These are phyloP conservation scores for Xiphorhynchus erythropygius DNA, from an alignment of 2,797 vertebrate genomes.

Conservation along the genomic window DNA sequence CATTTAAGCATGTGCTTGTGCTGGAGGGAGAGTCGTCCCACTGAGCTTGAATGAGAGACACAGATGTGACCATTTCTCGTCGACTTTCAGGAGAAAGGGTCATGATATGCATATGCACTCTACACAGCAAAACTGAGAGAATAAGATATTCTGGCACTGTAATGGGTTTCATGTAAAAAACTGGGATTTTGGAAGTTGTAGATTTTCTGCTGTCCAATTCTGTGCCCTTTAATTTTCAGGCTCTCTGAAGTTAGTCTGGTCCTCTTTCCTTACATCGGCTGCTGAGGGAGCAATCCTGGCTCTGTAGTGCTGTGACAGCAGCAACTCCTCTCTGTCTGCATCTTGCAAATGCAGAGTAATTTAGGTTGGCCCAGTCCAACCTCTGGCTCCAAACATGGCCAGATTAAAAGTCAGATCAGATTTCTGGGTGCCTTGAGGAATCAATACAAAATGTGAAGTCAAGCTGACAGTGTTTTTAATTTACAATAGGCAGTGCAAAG, in stretches of 20 bases:
- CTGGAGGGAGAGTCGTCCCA: accelerated
- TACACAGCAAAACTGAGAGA: background rate
- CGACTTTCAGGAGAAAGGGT: background rate
- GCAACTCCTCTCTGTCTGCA: slow-evolving; percentile 10
- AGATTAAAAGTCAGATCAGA: background rate
- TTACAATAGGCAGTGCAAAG: background rate
- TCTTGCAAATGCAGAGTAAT: background rate
- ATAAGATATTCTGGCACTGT: background rate
- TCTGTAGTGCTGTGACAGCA: background rate
- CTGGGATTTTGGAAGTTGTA: background rate
- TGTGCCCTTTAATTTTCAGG: slow-evolving; percentile 43
- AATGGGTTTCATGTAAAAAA: background rate
- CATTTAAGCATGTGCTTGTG: background rate
- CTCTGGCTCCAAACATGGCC: background rate
- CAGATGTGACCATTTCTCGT: background rate
- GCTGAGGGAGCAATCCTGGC: slow-evolving; percentile 24
- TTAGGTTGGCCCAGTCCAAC: background rate
- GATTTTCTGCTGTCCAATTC: background rate
- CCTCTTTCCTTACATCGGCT: background rate
- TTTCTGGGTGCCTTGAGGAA: background rate
- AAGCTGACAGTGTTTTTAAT: slow-evolving; percentile 33
- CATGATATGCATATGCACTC: accelerated
- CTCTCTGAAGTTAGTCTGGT: background rate
- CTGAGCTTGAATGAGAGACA: background rate
- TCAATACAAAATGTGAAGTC: slow-evolving; percentile 36